Conservation (phyloP, 2,888 invertebrate species). For the Morpho helenor region DNA sequence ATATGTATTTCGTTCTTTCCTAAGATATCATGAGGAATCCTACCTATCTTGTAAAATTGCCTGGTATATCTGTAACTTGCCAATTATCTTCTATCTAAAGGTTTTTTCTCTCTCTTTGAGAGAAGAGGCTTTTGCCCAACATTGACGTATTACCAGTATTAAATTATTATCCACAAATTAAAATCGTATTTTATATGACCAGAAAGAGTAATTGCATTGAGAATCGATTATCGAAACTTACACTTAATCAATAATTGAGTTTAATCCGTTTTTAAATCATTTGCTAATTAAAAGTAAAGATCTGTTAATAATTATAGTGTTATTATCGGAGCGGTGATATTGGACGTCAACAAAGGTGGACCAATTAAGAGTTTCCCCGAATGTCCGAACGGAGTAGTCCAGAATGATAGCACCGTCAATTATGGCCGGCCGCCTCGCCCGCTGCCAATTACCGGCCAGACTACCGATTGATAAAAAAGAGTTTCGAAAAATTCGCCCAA, state of each 20-base stretch:
- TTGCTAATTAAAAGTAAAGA: slow-evolving; percentile 67
- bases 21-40: too few species aligned
- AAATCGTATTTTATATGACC: too few species aligned
- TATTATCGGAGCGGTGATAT: slow-evolving; percentile 73
- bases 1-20: too few species aligned
- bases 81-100: too few species aligned
- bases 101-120: too few species aligned
- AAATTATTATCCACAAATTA: too few species aligned
- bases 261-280: slow-evolving; percentile 40
- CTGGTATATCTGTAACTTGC: too few species aligned
- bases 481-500: slow-evolving; percentile 67
- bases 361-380: slow-evolving; percentile 78
- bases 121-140: too few species aligned
- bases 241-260: slow-evolving; percentile 28
- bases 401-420: slow-evolving; percentile 75
- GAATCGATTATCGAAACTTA: slow-evolving; percentile 16
- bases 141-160: too few species aligned
- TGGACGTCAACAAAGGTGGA: slow-evolving; percentile 71
- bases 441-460: slow-evolving; percentile 67
- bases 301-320: slow-evolving; percentile 69
- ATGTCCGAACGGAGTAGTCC: slow-evolving; percentile 67
- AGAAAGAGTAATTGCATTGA: too few species aligned
- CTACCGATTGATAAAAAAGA: slow-evolving; percentile 75
- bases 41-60: too few species aligned
- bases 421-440: slow-evolving; percentile 59